phyloP scores from a whole-genome alignment of 2,113 vertebrate species.

The Rynchops niger region DNA sequence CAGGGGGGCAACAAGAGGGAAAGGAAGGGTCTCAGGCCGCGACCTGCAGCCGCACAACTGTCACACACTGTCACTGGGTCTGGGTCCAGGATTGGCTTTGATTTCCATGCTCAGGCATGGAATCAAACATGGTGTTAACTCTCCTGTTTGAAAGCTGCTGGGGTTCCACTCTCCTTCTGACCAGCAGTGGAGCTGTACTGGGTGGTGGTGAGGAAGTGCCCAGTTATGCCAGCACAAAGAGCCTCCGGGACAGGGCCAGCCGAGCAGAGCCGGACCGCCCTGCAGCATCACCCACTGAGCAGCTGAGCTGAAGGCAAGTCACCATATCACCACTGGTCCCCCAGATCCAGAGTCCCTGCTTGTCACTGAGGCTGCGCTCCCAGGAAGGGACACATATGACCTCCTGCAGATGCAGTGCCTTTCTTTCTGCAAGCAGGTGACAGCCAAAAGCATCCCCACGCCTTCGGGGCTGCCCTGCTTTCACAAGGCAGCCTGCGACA shows the following conservation, averaged over 20 bases:
- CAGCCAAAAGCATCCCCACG: background rate
- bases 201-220: background rate
- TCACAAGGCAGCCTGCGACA: rapidly evolving
- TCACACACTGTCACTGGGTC: background rate
- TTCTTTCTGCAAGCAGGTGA: background rate
- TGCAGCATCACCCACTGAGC: background rate
- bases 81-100: background rate
- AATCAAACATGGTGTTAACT: rapidly evolving
- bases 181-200: background rate
- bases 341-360: background rate
- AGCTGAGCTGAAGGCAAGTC: background rate
- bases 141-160: background rate
- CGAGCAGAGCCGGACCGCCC: rapidly evolving
- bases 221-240: background rate
- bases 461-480: background rate
- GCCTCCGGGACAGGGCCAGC: background rate
- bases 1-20: rapidly evolving
- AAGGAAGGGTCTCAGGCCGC: background rate
- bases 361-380: rapidly evolving
- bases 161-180: background rate
- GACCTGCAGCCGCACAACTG: background rate
- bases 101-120: background rate
- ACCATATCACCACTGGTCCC: background rate
- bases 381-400: background rate
- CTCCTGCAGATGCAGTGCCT: background rate